These are phyloP conservation scores for Heliopora coerulea DNA, from an alignment of 92 coral and sea anemone genomes.

Conservation along the genomic window DNA sequence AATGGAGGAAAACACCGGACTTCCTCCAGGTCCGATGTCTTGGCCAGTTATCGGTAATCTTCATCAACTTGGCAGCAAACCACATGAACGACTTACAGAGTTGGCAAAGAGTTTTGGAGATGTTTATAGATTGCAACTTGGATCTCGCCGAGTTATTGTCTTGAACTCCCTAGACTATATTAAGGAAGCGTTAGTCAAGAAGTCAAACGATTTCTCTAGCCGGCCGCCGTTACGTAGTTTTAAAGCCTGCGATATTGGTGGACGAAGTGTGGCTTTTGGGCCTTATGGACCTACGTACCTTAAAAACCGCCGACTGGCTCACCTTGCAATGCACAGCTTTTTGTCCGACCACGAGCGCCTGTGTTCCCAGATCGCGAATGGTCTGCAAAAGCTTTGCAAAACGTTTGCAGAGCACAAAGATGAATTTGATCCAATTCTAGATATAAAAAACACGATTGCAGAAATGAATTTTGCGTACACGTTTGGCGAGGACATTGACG, in stretches of 20 bases:
- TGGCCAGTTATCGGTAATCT: constrained; percentile 87
- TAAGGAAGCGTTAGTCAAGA: constrained; percentile 85
- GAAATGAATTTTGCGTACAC: constrained; percentile 68
- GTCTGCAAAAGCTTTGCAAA: constrained; percentile 48
- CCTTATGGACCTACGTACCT: constrained; percentile 76
- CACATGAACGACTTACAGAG: constrained; percentile 83
- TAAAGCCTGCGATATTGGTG: constrained; percentile 74
- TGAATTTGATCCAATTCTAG: constrained; percentile 73
- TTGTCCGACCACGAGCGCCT: constrained; percentile 65
- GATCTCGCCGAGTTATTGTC: constrained; percentile 83
- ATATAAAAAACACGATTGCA: constrained; percentile 57
- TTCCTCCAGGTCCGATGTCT: constrained; percentile 95
- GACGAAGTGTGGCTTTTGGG: constrained; percentile 82
- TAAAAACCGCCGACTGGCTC: constrained; percentile 77
- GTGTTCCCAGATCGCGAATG: constrained; percentile 41
- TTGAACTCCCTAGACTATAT: constrained; percentile 81
- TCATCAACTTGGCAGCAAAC: constrained; percentile 81
- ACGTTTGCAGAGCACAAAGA: constrained; percentile 60
- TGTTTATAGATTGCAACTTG: constrained; percentile 84
- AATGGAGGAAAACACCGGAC: constrained; percentile 21
- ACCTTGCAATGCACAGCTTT: constrained; percentile 78
- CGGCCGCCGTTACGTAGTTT: constrained; percentile 91
- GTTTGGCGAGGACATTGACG: constrained; percentile 76
- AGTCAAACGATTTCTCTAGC: constrained; percentile 80
- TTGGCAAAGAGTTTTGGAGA: constrained; percentile 85